Base-by-base conservation (phyloP, 2,113 vertebrate species). In the Cacatua alba region DNA sequence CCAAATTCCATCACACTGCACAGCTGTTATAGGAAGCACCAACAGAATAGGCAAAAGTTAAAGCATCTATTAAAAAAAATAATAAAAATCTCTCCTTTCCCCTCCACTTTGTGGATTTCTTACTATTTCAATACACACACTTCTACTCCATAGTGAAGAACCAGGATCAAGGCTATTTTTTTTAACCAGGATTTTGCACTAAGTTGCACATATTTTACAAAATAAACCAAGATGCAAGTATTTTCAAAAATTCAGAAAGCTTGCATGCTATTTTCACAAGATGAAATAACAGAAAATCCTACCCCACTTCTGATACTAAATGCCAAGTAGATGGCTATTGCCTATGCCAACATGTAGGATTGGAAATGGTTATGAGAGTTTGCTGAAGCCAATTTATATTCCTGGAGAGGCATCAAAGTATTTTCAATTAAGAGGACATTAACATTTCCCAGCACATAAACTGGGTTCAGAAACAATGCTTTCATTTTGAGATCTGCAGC, bases 1-100 rank as follows among this genome's bases (percentile, higher is more conserved):
- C 80, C 21, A 76, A 85, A 62, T 57, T 82, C 19, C 17, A 53
- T 10, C 13, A 31, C 13, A 52, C 37, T 28, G 39, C 17, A 87
- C 18, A 82, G 33, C 16, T 79, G 8, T 43, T 79, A 55, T 0
- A 0, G 26, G 52, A 95, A 91, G 13, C 0, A 0, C 39, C 21
- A 48, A 75, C 16, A 51, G 14, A 68, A 39, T 7, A 81, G 17
- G 6, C 60, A 84, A 70, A 95, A 94, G 29, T 4, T 4, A 71
- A 33, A 88, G 23, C 3, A 24, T 13, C 28, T 88, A 57, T 41
- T 29, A 37, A 18, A 68, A 69, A n/a, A 35, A n/a, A 20, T 11
- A 35, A 26, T 20, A 52, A 60, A 44, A 64, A 35, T n/a, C 18
- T 13, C 11, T 53, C 15, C 33, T 89, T 68, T 49, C 9, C 13